A percentile compares a stretch with the other conserved stretches of the same genome.
Conservation (phyloP, 2,888 invertebrate genomes). For the Pelosia muscerda region DNA sequence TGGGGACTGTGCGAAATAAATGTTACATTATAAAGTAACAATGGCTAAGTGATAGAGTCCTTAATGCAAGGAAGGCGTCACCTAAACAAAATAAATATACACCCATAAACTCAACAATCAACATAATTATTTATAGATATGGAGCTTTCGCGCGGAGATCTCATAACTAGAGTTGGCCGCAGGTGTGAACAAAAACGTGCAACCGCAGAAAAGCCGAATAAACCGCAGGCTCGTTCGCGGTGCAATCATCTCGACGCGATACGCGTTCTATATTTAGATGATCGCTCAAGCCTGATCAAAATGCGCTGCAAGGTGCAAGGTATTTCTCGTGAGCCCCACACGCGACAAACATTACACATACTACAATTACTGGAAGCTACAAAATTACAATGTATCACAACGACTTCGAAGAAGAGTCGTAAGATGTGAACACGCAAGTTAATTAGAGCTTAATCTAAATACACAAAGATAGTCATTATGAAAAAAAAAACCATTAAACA, state of each 20-base stretch:
- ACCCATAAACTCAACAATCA: constrained; percentile 30
- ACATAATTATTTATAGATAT: constrained; percentile 42
- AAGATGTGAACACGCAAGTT: constrained; percentile 57
- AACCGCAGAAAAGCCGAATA: constrained; percentile 68
- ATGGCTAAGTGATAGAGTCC: constrained; percentile 47
- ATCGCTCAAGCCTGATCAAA: constrained; percentile 68
- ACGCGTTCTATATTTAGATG: constrained; percentile 78
- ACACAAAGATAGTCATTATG: constrained; percentile 61
- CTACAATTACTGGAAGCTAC: constrained; percentile 57
- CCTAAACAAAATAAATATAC: constrained; percentile 49
- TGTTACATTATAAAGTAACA: constrained; percentile 57
- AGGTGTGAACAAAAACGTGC: constrained; percentile 75
- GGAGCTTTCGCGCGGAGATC: constrained; percentile 50
- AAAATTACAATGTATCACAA: constrained; percentile 59
- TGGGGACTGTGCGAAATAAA: constrained; percentile 66
- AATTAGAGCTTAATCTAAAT: constrained; percentile 63
- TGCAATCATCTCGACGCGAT: constrained; percentile 76
- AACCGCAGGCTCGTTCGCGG: constrained; percentile 70
- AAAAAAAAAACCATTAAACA: constrained; percentile 67
- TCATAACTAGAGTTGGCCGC: constrained; percentile 72
- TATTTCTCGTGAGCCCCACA: constrained; percentile 60
- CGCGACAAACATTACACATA: constrained; percentile 62
- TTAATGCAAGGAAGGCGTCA: constrained; percentile 35
- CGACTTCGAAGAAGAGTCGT: constrained; percentile 58
- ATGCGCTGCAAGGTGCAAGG: constrained; percentile 70